phyloP scores from a whole-genome alignment of 2,113 vertebrate species.

The Mustela lutreola region DNA sequence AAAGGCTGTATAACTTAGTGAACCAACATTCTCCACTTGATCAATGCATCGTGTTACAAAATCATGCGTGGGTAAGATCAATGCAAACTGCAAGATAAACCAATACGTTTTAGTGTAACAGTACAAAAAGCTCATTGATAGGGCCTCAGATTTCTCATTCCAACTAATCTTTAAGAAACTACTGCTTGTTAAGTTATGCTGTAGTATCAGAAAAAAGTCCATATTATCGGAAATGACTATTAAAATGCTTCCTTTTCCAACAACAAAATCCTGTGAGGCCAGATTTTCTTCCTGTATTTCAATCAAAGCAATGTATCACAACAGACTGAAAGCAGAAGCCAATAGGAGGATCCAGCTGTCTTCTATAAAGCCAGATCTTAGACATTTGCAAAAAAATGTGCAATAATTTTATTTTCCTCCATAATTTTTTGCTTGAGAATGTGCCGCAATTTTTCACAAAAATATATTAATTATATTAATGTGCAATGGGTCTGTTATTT shows the following conservation, averaged over 20 bases:
- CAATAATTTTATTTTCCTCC: background rate
- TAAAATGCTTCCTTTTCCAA: background rate
- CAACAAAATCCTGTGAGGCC: background rate
- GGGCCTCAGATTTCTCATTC: background rate
- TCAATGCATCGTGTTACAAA: background rate
- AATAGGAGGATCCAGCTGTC: background rate
- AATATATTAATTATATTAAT: background rate
- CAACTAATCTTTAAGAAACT: background rate
- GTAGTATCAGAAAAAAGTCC: background rate
- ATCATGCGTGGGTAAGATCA: background rate
- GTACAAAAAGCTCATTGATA: background rate
- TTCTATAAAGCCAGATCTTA: background rate
- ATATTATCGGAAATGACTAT: background rate
- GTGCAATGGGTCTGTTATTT: background rate
- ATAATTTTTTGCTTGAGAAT: conserved; percentile 21
- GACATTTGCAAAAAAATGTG: background rate
- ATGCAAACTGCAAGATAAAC: background rate
- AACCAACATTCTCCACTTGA: background rate
- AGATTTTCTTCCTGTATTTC: background rate
- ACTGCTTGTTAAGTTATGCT: background rate
- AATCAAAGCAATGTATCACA: background rate
- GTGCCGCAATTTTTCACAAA: background rate
- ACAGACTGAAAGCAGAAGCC: background rate
- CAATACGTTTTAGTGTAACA: background rate
- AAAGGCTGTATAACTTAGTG: background rate